Base-by-base conservation (phyloP, 2,888 invertebrate genomes). In the Philereme vetulata region DNA sequence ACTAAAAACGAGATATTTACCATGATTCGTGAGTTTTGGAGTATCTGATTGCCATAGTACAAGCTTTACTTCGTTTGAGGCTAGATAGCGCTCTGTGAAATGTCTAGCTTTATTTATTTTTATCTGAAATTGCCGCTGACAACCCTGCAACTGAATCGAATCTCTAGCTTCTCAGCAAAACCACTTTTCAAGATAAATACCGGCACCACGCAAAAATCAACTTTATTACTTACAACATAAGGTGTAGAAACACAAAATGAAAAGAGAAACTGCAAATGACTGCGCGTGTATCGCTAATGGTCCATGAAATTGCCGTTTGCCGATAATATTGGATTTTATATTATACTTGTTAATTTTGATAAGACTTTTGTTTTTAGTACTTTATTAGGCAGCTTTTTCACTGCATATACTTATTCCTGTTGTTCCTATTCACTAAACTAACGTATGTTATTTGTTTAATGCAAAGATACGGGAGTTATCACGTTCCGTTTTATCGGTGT, bases 301-400 rank as follows among this genome's bases (percentile, higher is more conserved):
- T 55, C 78, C 85, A 75, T 85, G 85, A 86, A 85, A 85, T 86
- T 84, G 85, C 77, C 76, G 75, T 76, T 82, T 77, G 81, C 74
- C 78, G 80, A 80, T 83, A 78, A 78, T 75, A 70, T 74, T 66
- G 64, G 62, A 66, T 70, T 70, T 78, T 75, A 78, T 75, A 71
- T 70, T 67, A 57, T 51, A 67, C 74, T 75, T 70, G 68, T 69
- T 77, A 71, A 71, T 68, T 71, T 71, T 75, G 76, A 72, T 64
- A 59, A 62, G 51, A 47, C 38, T 59, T 45, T 56, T 51, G 5
- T 35, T 45, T 4, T 10, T 47, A 8, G 36, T 36, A 8, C 36
- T 21, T 21, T 21, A 21, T 21, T 21, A 21, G 21, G 21, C 21
- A 21, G 21, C 21, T 21, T 21, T 21, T 21, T 2, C 21, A n/a